A percentile compares a stretch with the other conserved stretches of the same genome.
These are phyloP conservation scores for Andinoacara biseriatus DNA, from an alignment of 2,113 vertebrate species.

Conservation along the genomic window DNA sequence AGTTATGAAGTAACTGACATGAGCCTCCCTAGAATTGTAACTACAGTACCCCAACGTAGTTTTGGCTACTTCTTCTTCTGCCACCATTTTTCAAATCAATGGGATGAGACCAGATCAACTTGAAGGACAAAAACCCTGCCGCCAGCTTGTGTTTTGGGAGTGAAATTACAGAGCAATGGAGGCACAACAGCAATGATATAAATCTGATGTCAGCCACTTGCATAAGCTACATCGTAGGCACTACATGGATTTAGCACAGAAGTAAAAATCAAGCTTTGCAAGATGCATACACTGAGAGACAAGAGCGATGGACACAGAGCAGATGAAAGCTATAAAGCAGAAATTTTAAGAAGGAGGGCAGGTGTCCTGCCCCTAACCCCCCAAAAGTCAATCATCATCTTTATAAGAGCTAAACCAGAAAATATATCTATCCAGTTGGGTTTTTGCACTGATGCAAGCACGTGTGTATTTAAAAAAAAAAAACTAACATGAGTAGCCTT, in stretches of 20 bases:
- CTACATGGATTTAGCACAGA: background rate
- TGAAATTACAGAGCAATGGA: background rate
- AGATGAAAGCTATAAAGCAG: too few relatives aligned
- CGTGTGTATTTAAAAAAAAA: background rate
- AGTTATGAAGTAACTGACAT: background rate
- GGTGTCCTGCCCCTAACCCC: too few relatives aligned
- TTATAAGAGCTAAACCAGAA: too few relatives aligned
- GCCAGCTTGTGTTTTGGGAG: background rate
- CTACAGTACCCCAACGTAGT: background rate
- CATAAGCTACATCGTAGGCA: background rate
- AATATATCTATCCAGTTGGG: too few relatives aligned
- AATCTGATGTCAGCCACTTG: background rate
- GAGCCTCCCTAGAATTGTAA: background rate
- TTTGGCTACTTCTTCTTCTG: background rate
- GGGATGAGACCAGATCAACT: background rate
- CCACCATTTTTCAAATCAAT: too few relatives aligned
- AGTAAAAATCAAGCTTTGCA: background rate
- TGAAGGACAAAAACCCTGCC: background rate
- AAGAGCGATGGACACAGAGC: background rate
- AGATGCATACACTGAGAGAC: background rate
- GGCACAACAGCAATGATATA: background rate
- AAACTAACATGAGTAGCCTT: background rate
- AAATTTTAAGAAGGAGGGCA: too few relatives aligned
- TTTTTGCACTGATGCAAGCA: background rate
- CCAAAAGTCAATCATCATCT: too few relatives aligned